These are phyloP conservation scores for Drosophila sucinea DNA, from an alignment of 1,140 invertebrate species.

Conservation along the genomic window DNA sequence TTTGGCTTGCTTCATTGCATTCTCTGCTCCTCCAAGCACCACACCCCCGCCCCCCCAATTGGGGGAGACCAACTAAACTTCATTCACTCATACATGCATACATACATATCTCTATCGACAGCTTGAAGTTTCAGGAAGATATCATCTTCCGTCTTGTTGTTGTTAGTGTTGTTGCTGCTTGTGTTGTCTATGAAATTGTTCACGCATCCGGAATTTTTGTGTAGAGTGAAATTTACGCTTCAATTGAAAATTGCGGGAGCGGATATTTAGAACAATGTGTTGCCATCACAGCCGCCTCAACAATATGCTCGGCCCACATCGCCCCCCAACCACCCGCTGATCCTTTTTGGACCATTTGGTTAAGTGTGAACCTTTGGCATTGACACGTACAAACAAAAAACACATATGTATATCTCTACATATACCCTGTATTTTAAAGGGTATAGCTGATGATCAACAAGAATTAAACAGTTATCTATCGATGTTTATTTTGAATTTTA, in stretches of 20 bases:
- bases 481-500: too few relatives aligned
- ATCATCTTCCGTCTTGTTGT: conserved; percentile 24
- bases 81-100: conserved; percentile 21
- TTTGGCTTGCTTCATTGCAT: conserved; percentile 70
- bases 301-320: conserved; percentile 5
- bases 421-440: not conserved
- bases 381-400: conserved; percentile 37
- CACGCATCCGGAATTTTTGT: conserved; percentile 63
- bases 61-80: conserved; percentile 43
- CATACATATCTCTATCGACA: conserved; percentile 63
- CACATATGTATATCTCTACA: not conserved
- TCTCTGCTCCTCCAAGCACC: conserved; percentile 11
- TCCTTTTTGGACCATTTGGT: conserved; percentile 12
- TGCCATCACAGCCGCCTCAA: conserved; percentile 58
- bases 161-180: conserved; percentile 26
- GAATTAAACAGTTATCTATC: not conserved
- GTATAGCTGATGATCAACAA: not conserved
- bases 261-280: conserved; percentile 80
- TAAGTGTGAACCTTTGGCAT: conserved; percentile 65
- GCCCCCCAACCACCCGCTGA: conserved; percentile 38
- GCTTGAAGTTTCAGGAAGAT: conserved; percentile 54
- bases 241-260: conserved; percentile 72
- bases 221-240: conserved; percentile 73
- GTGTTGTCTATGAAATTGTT: conserved; percentile 61
- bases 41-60: not conserved